Evolutionary conservation across 2,113 vertebrate species (phyloP), one percentile per base, ranked within the genome.

Genomic region (Alosa alosa): DNA sequence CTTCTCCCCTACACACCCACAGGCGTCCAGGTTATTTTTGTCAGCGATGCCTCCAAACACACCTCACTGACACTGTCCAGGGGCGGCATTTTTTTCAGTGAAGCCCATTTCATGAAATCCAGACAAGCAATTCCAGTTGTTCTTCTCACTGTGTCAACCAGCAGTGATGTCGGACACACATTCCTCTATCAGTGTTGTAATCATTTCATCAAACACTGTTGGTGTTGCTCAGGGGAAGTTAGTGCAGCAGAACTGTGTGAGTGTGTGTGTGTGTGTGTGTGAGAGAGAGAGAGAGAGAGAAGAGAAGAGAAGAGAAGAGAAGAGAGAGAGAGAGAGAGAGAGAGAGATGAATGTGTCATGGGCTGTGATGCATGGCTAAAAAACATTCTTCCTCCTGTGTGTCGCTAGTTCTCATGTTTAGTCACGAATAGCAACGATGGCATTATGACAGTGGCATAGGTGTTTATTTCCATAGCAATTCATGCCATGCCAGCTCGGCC

Each of bases 361-460:
- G 82, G 82, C 85, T 83, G 60, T 81, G 49, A 60, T 36, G 87
- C 87, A 25, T 78, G 60, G 52, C 57, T 60, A 52, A 52, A 22
- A 52, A 44, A 82, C 41, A 57, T 45, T 15, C 31, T 17, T 78
- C 45, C 31, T 82, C 41, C 11, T 25, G 31, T 78, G 10, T 10
- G 1, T 31, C 25, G 25, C 72, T 78, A 17, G 31, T 4, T 31
- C 36, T 39, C 36, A 17, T 64, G n/a, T 50, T 84, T 64, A 25
- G 31, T 81, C 72, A 17, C 11, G 31, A 11, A 72, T 10, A 72
- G 64, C 64, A 9, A 9, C 36, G 72, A 78, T 78, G 41, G 25
- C 83, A 6, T 31, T 11, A 20, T 46, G 60, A 55, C 55, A 39
- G 13, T 17, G 8, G 8, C 4, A 31, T 78, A 4, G 72, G 11